Evolutionary conservation across 2,888 invertebrate genomes (phyloP).

Genomic region (Leptopterna dolabrata): DNA sequence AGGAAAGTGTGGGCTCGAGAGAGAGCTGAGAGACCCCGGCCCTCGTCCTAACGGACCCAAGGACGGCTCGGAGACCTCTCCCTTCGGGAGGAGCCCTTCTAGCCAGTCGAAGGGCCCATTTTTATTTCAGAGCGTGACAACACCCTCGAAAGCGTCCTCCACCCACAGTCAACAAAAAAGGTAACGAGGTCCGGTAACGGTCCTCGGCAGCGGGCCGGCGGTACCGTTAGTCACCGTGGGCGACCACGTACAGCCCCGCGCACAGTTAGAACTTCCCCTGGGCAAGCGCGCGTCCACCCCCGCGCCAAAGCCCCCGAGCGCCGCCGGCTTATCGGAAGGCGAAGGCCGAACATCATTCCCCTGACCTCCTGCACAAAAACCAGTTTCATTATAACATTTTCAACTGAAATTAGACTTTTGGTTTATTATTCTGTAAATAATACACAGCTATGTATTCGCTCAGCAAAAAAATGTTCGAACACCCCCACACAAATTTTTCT

Average conservation of each 20-base stretch:
- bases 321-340: neutral
- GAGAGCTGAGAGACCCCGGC: too few relatives aligned
- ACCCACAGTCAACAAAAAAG: neutral
- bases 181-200: slow-evolving; percentile 48
- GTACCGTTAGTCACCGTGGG: slow-evolving; percentile 38
- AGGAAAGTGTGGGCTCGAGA: too few relatives aligned
- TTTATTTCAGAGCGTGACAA: neutral
- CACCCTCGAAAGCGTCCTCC: neutral
- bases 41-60: too few relatives aligned
- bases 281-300: neutral
- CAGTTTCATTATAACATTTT: too few relatives aligned
- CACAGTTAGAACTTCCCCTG: neutral
- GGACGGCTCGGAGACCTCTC: neutral
- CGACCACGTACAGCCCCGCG: slow-evolving; percentile 38
- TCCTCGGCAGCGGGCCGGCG: neutral
- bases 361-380: too few relatives aligned
- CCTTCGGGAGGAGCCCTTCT: neutral
- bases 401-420: too few relatives aligned
- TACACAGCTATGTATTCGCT: too few relatives aligned
- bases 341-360: too few relatives aligned
- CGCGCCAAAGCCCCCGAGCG: neutral
- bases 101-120: neutral
- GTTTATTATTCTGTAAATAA: too few relatives aligned
- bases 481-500: too few relatives aligned
- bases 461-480: too few relatives aligned